phyloP scores from a whole-genome alignment of 2,888 invertebrate species.

The Diaprepes abbreviatus region DNA sequence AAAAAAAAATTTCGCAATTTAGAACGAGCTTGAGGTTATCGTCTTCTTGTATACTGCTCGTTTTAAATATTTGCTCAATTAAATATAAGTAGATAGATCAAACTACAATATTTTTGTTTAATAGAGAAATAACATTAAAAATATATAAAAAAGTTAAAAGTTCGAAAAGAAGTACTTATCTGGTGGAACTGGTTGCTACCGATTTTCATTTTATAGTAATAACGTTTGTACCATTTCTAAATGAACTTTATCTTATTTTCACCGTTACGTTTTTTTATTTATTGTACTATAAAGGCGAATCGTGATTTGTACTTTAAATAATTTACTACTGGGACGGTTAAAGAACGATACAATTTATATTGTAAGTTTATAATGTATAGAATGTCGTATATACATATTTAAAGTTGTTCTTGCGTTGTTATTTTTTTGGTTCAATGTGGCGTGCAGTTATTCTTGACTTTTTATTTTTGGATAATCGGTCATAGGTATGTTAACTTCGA shows the following conservation, averaged over 20 bases:
- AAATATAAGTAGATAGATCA: neutral
- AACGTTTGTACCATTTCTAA: neutral
- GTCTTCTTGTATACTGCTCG: no score
- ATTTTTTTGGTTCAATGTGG: conserved; percentile 62
- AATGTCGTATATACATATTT: conserved; percentile 64
- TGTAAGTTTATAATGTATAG: conserved; percentile 66
- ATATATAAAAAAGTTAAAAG: no score
- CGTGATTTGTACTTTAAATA: conserved; percentile 62
- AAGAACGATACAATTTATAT: conserved; percentile 63
- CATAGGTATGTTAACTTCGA: conserved; percentile 14
- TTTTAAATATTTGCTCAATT: conserved; percentile 5
- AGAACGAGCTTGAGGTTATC: neutral
- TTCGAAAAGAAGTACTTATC: no score
- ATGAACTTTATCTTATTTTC: conserved; percentile 7
- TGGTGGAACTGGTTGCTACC: no score
- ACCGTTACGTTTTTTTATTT: conserved; percentile 21
- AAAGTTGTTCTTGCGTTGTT: conserved; percentile 63
- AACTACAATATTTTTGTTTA: no score
- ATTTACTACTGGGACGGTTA: conserved; percentile 63
- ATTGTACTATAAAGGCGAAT: conserved; percentile 41
- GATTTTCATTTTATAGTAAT: no score
- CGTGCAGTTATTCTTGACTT: conserved; percentile 61
- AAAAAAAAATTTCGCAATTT: neutral
- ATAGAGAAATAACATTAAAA: no score
- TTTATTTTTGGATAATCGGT: conserved; percentile 58